Evolutionary conservation across 2,888 invertebrate genomes (phyloP).

Genomic region (Argyresthia goedartella): DNA sequence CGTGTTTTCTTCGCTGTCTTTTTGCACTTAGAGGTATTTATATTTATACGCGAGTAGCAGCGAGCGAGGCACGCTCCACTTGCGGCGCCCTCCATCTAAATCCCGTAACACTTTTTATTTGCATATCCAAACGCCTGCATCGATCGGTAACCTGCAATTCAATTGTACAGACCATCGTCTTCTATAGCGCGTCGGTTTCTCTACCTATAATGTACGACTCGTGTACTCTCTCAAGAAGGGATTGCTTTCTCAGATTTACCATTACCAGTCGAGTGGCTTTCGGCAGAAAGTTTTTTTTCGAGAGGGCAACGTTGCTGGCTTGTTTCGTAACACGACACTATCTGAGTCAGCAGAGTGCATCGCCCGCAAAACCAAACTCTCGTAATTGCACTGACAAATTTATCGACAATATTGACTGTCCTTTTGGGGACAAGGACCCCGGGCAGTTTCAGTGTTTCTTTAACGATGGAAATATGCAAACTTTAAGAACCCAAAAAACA

Average conservation of each 20-base stretch:
- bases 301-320: slow-evolving; percentile 27
- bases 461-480: not conserved
- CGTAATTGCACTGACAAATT: slow-evolving; percentile 26
- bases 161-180: not conserved
- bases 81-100: slow-evolving; percentile 33
- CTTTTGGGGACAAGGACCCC: slow-evolving; percentile 1
- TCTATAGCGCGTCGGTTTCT: no score
- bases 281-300: slow-evolving; percentile 48
- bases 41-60: slow-evolving; percentile 37
- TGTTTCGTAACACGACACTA: slow-evolving; percentile 31
- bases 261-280: slow-evolving; percentile 54
- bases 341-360: slow-evolving; percentile 8
- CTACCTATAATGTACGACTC: slow-evolving; percentile 10
- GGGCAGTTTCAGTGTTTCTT: not conserved
- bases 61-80: slow-evolving; percentile 51
- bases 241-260: slow-evolving; percentile 51
- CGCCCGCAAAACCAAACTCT: slow-evolving; percentile 10
- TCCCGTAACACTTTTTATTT: slow-evolving; percentile 22
- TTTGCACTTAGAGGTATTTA: slow-evolving; percentile 33
- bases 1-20: slow-evolving; percentile 38
- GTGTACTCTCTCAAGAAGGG: slow-evolving; percentile 41
- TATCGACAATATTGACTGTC: slow-evolving; percentile 1
- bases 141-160: slow-evolving; percentile 10
- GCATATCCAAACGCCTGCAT: slow-evolving; percentile 18
- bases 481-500: not conserved